Percentiles rank a stretch among this genome's conserved stretches.
Conservation (phyloP, 2,888 invertebrate genomes). For the Tenthredo notha region DNA sequence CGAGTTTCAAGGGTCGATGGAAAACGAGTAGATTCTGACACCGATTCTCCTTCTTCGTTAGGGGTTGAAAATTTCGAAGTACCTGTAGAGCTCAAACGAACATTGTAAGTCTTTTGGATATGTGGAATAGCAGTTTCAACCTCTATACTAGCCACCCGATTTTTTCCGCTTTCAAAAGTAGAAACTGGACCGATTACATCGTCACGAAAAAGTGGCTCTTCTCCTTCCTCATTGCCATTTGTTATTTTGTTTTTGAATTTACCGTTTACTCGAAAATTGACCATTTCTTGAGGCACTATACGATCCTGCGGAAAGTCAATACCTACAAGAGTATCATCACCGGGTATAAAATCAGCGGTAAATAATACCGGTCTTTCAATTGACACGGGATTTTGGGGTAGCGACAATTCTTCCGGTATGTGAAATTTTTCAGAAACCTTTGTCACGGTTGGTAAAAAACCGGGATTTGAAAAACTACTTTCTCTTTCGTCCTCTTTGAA, state of each 20-base stretch:
- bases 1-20: neutral
- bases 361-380: slow-evolving; percentile 17
- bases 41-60: neutral
- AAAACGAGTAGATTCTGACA: neutral
- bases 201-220: slow-evolving; percentile 47
- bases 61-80: neutral
- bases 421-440: neutral
- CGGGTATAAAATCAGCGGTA: neutral
- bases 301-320: slow-evolving; percentile 69
- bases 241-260: slow-evolving; percentile 71
- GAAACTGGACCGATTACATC: neutral
- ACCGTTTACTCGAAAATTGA: slow-evolving; percentile 70
- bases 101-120: slow-evolving; percentile 67
- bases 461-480: neutral
- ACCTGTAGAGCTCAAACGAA: slow-evolving; percentile 64
- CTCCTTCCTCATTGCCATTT: slow-evolving; percentile 57
- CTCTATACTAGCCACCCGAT: slow-evolving; percentile 66
- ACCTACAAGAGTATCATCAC: neutral
- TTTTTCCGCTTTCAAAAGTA: slow-evolving; percentile 42
- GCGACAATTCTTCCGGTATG: slow-evolving; percentile 1
- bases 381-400: neutral
- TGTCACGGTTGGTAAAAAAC: neutral
- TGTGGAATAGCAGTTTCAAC: slow-evolving; percentile 69
- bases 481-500: neutral
- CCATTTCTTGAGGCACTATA: slow-evolving; percentile 70